Percentiles rank a stretch among this genome's conserved stretches.
These are phyloP conservation scores for Manduca sexta DNA, from an alignment of 1,140 invertebrate genomes.

Conservation along the genomic window DNA sequence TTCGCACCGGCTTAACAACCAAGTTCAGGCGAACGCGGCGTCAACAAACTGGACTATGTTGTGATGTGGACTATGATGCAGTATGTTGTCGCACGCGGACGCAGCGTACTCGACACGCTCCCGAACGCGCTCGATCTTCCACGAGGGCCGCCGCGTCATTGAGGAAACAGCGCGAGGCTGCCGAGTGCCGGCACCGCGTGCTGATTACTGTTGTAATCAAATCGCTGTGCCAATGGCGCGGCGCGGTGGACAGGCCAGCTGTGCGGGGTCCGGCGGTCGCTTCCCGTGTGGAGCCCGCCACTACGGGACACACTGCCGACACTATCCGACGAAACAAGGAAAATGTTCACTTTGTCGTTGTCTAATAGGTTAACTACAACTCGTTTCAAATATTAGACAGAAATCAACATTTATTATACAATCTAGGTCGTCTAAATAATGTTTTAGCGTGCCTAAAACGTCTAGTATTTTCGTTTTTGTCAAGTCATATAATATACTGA, in stretches of 20 bases:
- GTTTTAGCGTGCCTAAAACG: not conserved
- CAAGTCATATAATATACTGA: not conserved
- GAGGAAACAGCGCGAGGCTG: not conserved
- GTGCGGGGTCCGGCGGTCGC: too few relatives aligned
- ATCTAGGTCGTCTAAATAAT: not conserved
- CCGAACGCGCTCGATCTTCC: not conserved
- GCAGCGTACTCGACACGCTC: not conserved
- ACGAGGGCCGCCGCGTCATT: not conserved
- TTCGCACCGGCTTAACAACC: constrained; percentile 55
- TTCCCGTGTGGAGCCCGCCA: too few relatives aligned
- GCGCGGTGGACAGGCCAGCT: too few relatives aligned
- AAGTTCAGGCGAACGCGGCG: constrained; percentile 60
- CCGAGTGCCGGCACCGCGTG: not conserved
- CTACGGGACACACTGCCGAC: too few relatives aligned
- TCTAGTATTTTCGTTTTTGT: not conserved
- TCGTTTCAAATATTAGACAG: too few relatives aligned
- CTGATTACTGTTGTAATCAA: not conserved
- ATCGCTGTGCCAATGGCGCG: not conserved
- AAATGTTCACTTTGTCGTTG: too few relatives aligned
- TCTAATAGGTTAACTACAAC: too few relatives aligned
- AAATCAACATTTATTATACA: too few relatives aligned
- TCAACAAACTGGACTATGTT: constrained; percentile 47
- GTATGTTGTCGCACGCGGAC: not conserved
- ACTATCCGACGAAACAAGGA: too few relatives aligned
- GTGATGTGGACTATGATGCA: not conserved